Evolutionary conservation across 2,113 vertebrate species (phyloP), one percentile per base, ranked within the genome.

Genomic region (Cairina moschata): DNA sequence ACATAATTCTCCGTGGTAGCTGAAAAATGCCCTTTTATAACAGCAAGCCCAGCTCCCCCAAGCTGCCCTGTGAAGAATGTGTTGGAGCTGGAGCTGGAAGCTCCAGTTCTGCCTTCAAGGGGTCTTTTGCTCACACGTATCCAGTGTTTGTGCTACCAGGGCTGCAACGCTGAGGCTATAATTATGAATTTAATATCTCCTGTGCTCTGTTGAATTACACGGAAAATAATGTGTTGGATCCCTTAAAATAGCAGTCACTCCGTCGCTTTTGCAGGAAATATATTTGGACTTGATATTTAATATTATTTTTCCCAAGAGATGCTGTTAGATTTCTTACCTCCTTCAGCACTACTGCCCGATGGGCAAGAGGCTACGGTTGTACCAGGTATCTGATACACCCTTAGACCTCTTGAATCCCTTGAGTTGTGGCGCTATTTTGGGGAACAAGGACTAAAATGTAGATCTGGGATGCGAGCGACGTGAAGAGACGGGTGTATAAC

Each of bases 201-300:
- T 72, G 78, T 76, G 54, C 54, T 85, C 54, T 65, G 8, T 75
- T 75, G 74, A 84, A 32, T 78, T 52, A 31, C 32, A 17, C 42
- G 82, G 25, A 72, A 75, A 95, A 42, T 6, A 38, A 34, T 2
- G 0, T 1, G 7, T 74, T 55, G 55, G 38, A 8, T 72, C 66
- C 81, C 92, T n/a, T 36, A 60, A 78, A 78, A 21, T 15, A 38
- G 68, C n/a, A 68, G 42, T 52, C 54, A 17, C 68, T 58, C 8
- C 69, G 50, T 50, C 69, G 25, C 91, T 54, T 91, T 91, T 32
- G 44, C 22, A 1, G 42, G 21, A 48, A 84, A 48, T 77, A 6
- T 80, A n/a, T 59, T 88, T 83, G 60, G 68, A 44, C 80, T 95
- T 91, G 63, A 73, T 90, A 86, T 94, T 97, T 97, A 48, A 88